phyloP scores from a whole-genome alignment of 2,888 invertebrate species.

The Operophtera brumata region DNA sequence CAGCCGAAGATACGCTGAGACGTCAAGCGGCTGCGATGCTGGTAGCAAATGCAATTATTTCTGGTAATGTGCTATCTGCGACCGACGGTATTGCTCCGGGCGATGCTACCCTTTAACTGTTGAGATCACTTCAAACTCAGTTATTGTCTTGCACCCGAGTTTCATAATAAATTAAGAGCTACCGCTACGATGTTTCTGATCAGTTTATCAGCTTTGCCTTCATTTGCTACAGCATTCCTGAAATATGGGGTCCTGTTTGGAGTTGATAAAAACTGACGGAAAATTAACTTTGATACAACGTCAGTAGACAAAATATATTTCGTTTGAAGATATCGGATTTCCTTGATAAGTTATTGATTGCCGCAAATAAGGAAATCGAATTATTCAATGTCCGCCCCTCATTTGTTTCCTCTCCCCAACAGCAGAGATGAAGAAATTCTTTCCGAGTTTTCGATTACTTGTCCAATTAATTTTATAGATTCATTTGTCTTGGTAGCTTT shows the following conservation, averaged over 20 bases:
- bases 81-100: conserved; percentile 54
- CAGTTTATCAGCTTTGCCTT: conserved; percentile 1
- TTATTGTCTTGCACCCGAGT: conserved; percentile 62
- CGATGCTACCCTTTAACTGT: conserved; percentile 66
- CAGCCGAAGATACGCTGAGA: conserved; percentile 67
- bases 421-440: conserved; percentile 79
- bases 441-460: conserved; percentile 81
- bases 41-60: conserved; percentile 78
- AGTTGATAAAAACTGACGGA: background rate
- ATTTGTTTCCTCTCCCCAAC: conserved; percentile 77
- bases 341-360: conserved; percentile 78
- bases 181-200: conserved; percentile 2
- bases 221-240: conserved; percentile 4
- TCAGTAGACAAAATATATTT: conserved; percentile 49
- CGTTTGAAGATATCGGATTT: conserved; percentile 60
- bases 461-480: conserved; percentile 81
- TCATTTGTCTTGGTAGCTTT: conserved; percentile 75
- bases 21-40: conserved; percentile 62
- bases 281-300: conserved; percentile 25
- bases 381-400: conserved; percentile 81
- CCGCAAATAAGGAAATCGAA: conserved; percentile 80
- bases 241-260: background rate
- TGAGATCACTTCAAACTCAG: conserved; percentile 63
- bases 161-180: conserved; percentile 46
- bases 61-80: conserved; percentile 77